phyloP scores from a whole-genome alignment of 2,113 vertebrate genomes.

The Leptobrachium leishanense region DNA sequence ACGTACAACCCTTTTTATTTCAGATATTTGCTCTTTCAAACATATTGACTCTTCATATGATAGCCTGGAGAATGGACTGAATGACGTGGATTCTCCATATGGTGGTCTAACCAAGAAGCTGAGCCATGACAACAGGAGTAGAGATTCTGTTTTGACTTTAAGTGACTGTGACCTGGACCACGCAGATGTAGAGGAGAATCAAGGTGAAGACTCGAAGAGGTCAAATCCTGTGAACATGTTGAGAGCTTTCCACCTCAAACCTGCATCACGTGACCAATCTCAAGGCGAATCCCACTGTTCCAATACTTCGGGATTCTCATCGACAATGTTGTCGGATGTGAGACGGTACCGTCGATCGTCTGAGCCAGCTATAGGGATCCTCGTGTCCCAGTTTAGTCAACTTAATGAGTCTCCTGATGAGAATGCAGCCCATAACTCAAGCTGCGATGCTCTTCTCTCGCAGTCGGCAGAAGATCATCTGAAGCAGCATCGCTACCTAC shows the following conservation, averaged over 20 bases:
- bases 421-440: slow-evolving; percentile 71
- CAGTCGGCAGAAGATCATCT: slow-evolving; percentile 69
- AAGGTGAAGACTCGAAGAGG: slow-evolving; percentile 62
- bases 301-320: slow-evolving; percentile 50
- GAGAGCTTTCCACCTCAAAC: slow-evolving; percentile 49
- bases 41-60: slow-evolving; percentile 91
- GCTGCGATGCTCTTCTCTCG: slow-evolving; percentile 75
- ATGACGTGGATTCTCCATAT: slow-evolving; percentile 79
- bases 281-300: slow-evolving; percentile 51
- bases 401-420: slow-evolving; percentile 47
- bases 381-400: slow-evolving; percentile 50
- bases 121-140: slow-evolving; percentile 81
- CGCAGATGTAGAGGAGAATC: slow-evolving; percentile 64
- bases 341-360: slow-evolving; percentile 78
- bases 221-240: slow-evolving; percentile 63
- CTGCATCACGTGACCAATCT: slow-evolving; percentile 48
- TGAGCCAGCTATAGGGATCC: slow-evolving; percentile 71
- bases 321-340: slow-evolving; percentile 49
- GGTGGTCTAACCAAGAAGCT: slow-evolving; percentile 65
- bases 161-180: slow-evolving; percentile 81
- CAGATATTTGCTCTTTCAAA: slow-evolving; percentile 84
- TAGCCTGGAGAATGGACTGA: slow-evolving; percentile 88
- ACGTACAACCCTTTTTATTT: neutral
- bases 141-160: slow-evolving; percentile 86
- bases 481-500: slow-evolving; percentile 65